Evolutionary conservation across 2,797 vertebrate species (phyloP).

Genomic region (Champsocephalus esox): DNA sequence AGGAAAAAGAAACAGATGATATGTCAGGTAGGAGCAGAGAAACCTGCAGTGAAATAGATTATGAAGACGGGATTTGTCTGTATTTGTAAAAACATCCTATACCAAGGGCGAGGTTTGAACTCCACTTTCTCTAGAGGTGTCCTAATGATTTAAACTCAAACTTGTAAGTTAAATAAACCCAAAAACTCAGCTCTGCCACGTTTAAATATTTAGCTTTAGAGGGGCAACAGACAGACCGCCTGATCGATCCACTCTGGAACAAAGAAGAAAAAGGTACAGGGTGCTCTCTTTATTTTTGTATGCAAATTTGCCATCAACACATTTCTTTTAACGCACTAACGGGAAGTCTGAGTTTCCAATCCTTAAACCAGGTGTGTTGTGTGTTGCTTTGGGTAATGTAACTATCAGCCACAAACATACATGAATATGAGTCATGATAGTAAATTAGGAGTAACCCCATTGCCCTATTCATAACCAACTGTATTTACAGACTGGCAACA

Average conservation of each 20-base stretch:
- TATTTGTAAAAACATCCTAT: slow-evolving; percentile 8
- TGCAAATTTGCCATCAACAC: slow-evolving; percentile 52
- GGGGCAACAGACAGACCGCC: slow-evolving; percentile 41
- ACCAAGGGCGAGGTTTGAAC: slow-evolving; percentile 33
- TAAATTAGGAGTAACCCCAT: slow-evolving; percentile 39
- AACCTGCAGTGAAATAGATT: slow-evolving; percentile 6
- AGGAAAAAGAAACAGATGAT: not conserved
- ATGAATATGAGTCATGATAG: slow-evolving; percentile 45
- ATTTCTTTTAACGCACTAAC: slow-evolving; percentile 39
- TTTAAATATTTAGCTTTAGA: slow-evolving; percentile 84
- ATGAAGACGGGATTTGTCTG: slow-evolving; percentile 4
- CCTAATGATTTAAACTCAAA: slow-evolving; percentile 69
- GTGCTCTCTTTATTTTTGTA: slow-evolving; percentile 38
- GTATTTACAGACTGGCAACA: slow-evolving; percentile 40
- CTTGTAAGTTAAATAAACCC: slow-evolving; percentile 78
- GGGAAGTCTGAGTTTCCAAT: slow-evolving; percentile 18
- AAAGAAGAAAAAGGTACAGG: slow-evolving; percentile 9
- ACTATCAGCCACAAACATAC: slow-evolving; percentile 49
- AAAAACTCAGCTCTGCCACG: slow-evolving; percentile 65
- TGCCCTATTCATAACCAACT: slow-evolving; percentile 18
- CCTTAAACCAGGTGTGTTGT: slow-evolving; percentile 30
- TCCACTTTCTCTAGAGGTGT: slow-evolving; percentile 40
- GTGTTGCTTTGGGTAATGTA: slow-evolving; percentile 40
- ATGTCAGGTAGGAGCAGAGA: slow-evolving; percentile 2
- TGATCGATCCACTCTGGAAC: slow-evolving; percentile 32